phyloP scores from a whole-genome alignment of 30 jellyfish, hydroid and myxozoan species.

The Turritopsis dohrnii region DNA sequence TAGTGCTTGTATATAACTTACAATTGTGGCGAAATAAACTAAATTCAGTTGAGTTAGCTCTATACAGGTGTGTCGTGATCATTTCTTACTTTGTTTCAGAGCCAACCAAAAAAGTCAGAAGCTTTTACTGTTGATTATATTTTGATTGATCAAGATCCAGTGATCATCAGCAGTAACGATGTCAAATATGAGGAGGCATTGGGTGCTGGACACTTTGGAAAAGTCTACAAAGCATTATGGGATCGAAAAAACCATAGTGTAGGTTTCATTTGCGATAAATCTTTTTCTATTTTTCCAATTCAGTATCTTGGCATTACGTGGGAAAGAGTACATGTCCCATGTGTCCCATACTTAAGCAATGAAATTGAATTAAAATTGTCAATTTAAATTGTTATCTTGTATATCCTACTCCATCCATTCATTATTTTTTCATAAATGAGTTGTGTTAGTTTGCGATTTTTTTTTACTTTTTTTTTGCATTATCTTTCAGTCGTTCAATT shows the following conservation, averaged over 20 bases:
- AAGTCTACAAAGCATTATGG: slow-evolving; percentile 79
- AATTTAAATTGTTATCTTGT: too few species aligned
- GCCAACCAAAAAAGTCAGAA: neutral
- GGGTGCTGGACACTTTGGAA: slow-evolving; percentile 87
- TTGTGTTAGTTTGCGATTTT: too few species aligned
- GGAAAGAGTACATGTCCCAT: too few species aligned
- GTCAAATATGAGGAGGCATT: slow-evolving; percentile 37
- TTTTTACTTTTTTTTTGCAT: neutral
- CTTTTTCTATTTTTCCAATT: neutral
- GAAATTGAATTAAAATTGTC: too few species aligned
- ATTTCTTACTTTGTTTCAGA: neutral
- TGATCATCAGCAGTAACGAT: slow-evolving; percentile 49
- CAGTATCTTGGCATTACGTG: neutral
- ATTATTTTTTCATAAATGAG: too few species aligned
- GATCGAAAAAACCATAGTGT: slow-evolving; percentile 15
- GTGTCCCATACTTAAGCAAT: too few species aligned
- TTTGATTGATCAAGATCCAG: slow-evolving; percentile 50
- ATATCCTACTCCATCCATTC: too few species aligned
- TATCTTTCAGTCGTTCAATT: neutral
- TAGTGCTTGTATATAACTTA: too few species aligned
- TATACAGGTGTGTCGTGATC: neutral
- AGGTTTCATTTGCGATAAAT: neutral
- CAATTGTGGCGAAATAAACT: too few species aligned
- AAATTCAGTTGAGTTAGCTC: too few species aligned
- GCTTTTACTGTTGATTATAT: neutral